A percentile compares a stretch with the other conserved stretches of the same genome.
Conservation (phyloP, 2,797 vertebrate species). For the Steatocranus sp. region DNA sequence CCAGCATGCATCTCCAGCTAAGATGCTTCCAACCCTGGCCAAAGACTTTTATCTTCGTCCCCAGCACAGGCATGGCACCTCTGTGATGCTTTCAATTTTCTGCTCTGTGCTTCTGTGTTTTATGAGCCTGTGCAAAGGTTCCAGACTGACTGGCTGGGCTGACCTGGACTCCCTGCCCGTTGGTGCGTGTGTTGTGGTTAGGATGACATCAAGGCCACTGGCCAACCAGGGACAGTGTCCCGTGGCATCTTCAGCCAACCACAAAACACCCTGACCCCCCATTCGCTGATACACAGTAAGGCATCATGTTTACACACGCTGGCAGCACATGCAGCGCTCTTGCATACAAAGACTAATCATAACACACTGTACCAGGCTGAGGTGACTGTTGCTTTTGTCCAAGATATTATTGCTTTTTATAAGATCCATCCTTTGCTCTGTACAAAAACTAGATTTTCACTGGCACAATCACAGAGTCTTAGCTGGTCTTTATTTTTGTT, state of each 20-base stretch:
- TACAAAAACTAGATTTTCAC: constrained; percentile 43
- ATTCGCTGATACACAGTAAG: constrained; percentile 25
- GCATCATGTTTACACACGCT: constrained; percentile 45
- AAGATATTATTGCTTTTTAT: constrained; percentile 33
- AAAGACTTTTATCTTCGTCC: constrained; percentile 74
- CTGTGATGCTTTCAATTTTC: constrained; percentile 84
- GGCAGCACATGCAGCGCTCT: constrained; percentile 23
- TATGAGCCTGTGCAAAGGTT: constrained; percentile 74
- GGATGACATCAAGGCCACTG: constrained; percentile 70
- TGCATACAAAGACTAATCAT: constrained; percentile 34
- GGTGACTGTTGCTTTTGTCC: constrained; percentile 33
- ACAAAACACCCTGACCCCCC: constrained; percentile 16
- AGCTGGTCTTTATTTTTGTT: constrained; percentile 47
- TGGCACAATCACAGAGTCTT: constrained; percentile 23
- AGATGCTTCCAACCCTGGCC: constrained; percentile 61
- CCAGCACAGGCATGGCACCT: constrained; percentile 75
- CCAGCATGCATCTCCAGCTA: constrained; percentile 66
- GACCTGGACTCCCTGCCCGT: constrained; percentile 55
- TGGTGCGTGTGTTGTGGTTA: constrained; percentile 40
- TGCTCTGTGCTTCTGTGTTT: constrained; percentile 80
- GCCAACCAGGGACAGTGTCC: constrained; percentile 51
- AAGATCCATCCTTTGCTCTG: constrained; percentile 29
- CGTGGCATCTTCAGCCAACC: constrained; percentile 43
- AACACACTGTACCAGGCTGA: neutral
- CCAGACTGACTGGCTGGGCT: constrained; percentile 67